Percentiles rank a stretch among this genome's conserved stretches.
These are phyloP conservation scores for Pardalotus punctatus DNA, from an alignment of 2,113 vertebrate genomes.

Conservation along the genomic window DNA sequence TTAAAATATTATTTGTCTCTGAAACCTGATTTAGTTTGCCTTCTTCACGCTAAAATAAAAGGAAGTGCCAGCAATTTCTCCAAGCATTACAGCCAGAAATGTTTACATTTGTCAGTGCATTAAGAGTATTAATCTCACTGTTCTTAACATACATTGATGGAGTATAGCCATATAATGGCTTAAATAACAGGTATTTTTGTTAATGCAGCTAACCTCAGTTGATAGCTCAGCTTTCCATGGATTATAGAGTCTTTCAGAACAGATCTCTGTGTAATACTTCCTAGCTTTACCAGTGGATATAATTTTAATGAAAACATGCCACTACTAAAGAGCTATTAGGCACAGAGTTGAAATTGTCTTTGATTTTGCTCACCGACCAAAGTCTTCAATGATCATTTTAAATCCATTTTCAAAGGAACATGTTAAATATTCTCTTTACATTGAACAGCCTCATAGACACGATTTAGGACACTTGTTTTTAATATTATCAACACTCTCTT, in stretches of 20 bases:
- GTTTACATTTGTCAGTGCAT: slow-evolving; percentile 14
- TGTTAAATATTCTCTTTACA: slow-evolving; percentile 42
- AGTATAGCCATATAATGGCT: background rate
- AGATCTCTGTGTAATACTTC: slow-evolving; percentile 44
- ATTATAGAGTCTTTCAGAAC: slow-evolving; percentile 56
- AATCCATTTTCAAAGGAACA: slow-evolving; percentile 15
- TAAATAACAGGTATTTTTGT: slow-evolving; percentile 7
- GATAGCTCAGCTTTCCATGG: slow-evolving; percentile 59
- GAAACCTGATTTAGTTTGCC: slow-evolving; percentile 33
- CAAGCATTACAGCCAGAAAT: background rate
- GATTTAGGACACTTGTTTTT: slow-evolving; percentile 28
- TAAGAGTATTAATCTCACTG: slow-evolving; percentile 27
- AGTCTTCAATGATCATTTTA: slow-evolving; percentile 18
- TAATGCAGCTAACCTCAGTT: slow-evolving; percentile 36
- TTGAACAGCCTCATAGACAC: background rate
- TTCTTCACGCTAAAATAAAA: slow-evolving; percentile 51
- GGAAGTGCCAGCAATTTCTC: background rate
- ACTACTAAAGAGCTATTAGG: slow-evolving; percentile 62
- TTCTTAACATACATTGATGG: background rate
- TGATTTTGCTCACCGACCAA: slow-evolving; percentile 60
- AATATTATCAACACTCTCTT: background rate
- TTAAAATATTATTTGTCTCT: slow-evolving; percentile 10
- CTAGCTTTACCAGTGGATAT: slow-evolving; percentile 41
- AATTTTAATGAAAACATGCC: slow-evolving; percentile 69
- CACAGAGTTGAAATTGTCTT: slow-evolving; percentile 46